Base-by-base conservation (phyloP, 2,113 vertebrate genomes). In the Rhinolophus ferrumequinum region DNA sequence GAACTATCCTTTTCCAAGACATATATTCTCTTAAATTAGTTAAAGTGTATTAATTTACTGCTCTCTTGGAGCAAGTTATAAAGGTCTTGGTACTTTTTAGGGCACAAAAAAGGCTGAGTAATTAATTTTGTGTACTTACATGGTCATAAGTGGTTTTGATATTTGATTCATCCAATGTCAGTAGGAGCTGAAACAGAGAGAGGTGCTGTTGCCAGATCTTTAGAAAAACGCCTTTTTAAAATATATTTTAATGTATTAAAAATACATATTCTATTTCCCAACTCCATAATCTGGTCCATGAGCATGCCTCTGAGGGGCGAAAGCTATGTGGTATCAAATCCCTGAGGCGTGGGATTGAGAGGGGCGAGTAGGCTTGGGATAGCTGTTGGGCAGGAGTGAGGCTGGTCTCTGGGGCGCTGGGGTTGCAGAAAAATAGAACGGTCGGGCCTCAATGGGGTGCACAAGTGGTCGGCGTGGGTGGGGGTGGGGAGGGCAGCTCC, bases 391-490 rank as follows among this genome's bases (percentile, higher is more conserved):
- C 52, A 52, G 52, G 13, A 44, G 41, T 44, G 41, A 38, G 1
- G 4, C 1, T 1, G 72, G 26, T 6, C 30, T 16, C 11, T 44
- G 2, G 15, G 50, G 21, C 9, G 58, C 15, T 52, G 52, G 52
- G 52, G 52, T 44, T 4, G 41, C 41, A 44, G 41, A 44, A 44
- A 0, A 15, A 15, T 15, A 52, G 52, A 15, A 52, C 52, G 52
- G 52, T 18, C 24, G 67, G 24, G n/a, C 24, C 28, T 8, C 0
- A 22, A 14, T 0, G 1, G 41, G 41, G 14, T 9, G 15, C 30
- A 2, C 24, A 0, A 21, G 58, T 1, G 44, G 56, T 47, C 3
- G 50, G 58, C 4, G 18, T n/a, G 2, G 26, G 33, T 1, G 62
- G 41, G 64, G 28, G 6, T 3, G 24, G 54, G 4, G 56, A 14